Percentiles rank a stretch among this genome's conserved stretches.
Evolutionary conservation across 2,113 vertebrate genomes (phyloP).

Genomic region (Triplophysa siluroides): DNA sequence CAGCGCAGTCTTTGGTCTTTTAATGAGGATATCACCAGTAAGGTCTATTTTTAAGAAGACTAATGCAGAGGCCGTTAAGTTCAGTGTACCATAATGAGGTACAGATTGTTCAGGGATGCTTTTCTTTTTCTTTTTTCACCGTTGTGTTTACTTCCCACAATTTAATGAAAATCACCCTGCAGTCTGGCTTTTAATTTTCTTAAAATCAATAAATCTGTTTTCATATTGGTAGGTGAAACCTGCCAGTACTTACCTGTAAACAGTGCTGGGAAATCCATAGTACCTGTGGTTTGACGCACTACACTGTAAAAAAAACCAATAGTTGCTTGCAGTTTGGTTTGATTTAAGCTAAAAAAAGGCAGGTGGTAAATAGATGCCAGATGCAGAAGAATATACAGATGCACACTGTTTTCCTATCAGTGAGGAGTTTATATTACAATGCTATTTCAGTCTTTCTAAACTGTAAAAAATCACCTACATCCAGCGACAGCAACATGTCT

Average conservation of each 20-base stretch:
- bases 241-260: not conserved
- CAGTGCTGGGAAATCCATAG: too few species aligned
- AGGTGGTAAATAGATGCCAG: conserved; percentile 14
- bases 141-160: not conserved
- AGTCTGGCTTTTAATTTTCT: not conserved
- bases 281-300: too few species aligned
- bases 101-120: conserved; percentile 28
- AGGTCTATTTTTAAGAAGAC: conserved; percentile 37
- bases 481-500: not conserved
- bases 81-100: conserved; percentile 46
- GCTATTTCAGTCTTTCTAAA: not conserved
- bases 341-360: conserved; percentile 9
- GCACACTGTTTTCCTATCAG: conserved; percentile 9
- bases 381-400: conserved; percentile 14
- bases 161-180: not conserved
- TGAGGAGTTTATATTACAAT: not conserved
- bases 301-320: not conserved
- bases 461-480: not conserved
- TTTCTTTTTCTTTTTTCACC: conserved; percentile 18
- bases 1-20: conserved; percentile 28
- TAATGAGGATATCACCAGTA: conserved; percentile 51
- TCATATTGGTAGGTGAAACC: conserved; percentile 7
- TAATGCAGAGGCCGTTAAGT: conserved; percentile 40
- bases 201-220: not conserved
- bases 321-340: not conserved